Conservation (phyloP, 2,113 vertebrate genomes). For the Hippocampus barbouri region DNA sequence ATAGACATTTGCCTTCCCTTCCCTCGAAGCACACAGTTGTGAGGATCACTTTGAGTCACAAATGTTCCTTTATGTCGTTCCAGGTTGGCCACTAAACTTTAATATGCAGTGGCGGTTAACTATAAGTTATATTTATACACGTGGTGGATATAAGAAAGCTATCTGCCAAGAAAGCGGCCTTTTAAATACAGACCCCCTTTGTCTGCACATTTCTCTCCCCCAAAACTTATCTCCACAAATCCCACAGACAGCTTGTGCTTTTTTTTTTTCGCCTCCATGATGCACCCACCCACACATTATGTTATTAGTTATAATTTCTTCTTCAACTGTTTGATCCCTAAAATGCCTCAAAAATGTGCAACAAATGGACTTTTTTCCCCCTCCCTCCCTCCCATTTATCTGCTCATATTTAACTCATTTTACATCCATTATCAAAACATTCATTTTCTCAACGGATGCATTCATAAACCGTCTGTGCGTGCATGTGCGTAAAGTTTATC, state of each 20-base stretch:
- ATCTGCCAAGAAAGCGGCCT: background rate
- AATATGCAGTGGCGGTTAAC: background rate
- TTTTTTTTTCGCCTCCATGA: background rate
- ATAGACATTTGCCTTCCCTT: background rate
- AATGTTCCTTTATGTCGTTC: background rate
- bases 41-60: background rate
- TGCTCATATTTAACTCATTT: background rate
- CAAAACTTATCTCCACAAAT: constrained; percentile 31
- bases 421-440: background rate
- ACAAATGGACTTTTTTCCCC: background rate
- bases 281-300: background rate
- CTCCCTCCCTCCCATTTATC: background rate
- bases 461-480: background rate
- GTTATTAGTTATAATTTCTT: background rate
- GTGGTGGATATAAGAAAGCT: background rate
- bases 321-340: background rate
- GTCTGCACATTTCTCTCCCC: constrained; percentile 28
- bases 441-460: background rate
- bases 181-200: constrained; percentile 52
- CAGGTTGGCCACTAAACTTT: background rate
- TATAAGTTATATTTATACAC: background rate
- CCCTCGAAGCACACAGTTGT: background rate
- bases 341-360: background rate
- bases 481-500: constrained; percentile 39
- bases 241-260: constrained; percentile 15